Evolutionary conservation across 2,113 vertebrate species (phyloP).

Genomic region (Forbesichthys agassizii): DNA sequence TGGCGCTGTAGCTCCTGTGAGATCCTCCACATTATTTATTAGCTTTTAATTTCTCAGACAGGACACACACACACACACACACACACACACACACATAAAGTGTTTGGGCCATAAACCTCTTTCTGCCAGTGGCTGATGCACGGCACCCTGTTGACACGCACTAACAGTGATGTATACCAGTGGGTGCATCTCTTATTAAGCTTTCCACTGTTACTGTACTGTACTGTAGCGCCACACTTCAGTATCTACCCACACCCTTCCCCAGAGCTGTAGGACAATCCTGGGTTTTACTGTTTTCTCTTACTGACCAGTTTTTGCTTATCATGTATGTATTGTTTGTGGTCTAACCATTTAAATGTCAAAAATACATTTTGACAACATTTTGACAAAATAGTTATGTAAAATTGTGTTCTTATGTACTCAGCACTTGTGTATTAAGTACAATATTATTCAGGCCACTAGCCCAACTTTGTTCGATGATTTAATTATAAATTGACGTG

Average conservation of each 20-base stretch:
- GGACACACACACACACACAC: slow-evolving; percentile 15
- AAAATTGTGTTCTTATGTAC: no score
- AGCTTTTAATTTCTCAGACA: slow-evolving; percentile 69
- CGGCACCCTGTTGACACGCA: slow-evolving; percentile 86
- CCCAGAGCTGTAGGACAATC: slow-evolving; percentile 61
- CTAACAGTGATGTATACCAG: slow-evolving; percentile 90
- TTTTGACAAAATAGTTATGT: no score
- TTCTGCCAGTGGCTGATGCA: slow-evolving; percentile 81
- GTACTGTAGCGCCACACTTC: slow-evolving; percentile 77
- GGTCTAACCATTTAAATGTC: no score
- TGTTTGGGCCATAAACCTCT: slow-evolving; percentile 81
- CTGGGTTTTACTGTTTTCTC: no score
- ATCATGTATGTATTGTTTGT: no score
- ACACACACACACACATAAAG: slow-evolving; percentile 10
- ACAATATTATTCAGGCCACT: no score
- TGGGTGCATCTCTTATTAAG: slow-evolving; percentile 93
- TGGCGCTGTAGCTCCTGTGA: slow-evolving; percentile 47
- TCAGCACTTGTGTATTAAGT: no score
- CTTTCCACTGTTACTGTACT: slow-evolving; percentile 75
- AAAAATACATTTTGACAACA: no score
- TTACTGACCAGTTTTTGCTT: no score
- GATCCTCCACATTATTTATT: slow-evolving; percentile 73
- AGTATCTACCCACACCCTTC: slow-evolving; percentile 80
- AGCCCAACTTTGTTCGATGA: no score
- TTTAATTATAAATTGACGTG: no score